phyloP scores from a whole-genome alignment of 1,140 invertebrate genomes.

The Drosophila leontia region DNA sequence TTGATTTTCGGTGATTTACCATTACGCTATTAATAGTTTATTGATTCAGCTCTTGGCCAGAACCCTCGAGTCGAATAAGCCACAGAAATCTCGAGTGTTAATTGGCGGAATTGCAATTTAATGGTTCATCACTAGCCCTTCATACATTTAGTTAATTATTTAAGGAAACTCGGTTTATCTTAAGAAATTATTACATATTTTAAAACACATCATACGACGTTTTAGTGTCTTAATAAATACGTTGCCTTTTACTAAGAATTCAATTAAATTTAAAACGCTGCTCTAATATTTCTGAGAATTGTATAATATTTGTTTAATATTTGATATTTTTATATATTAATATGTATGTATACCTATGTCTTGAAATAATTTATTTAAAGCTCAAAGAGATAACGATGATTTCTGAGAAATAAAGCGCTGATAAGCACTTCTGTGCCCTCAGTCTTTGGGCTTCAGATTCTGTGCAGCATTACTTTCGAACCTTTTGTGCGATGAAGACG shows the following conservation, averaged over 20 bases:
- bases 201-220: too few relatives aligned
- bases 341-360: too few relatives aligned
- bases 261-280: background rate
- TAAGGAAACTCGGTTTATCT: background rate
- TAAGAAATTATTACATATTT: background rate
- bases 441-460: background rate
- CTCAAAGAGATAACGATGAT: background rate
- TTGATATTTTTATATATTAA: background rate
- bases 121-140: background rate
- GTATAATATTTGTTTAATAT: background rate
- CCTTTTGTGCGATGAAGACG: background rate
- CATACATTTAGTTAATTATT: background rate
- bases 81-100: background rate
- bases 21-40: background rate
- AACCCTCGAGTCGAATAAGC: background rate
- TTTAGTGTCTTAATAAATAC: too few relatives aligned
- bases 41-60: constrained; percentile 5
- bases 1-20: constrained; percentile 7
- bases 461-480: background rate
- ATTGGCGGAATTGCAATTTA: background rate
- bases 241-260: background rate
- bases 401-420: background rate
- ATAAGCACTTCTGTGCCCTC: background rate
- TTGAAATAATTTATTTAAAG: background rate
- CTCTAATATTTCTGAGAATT: too few relatives aligned